A percentile compares a stretch with the other conserved stretches of the same genome.
Evolutionary conservation across 2,113 vertebrate species (phyloP).

Genomic region (Chloroceryle aenea): DNA sequence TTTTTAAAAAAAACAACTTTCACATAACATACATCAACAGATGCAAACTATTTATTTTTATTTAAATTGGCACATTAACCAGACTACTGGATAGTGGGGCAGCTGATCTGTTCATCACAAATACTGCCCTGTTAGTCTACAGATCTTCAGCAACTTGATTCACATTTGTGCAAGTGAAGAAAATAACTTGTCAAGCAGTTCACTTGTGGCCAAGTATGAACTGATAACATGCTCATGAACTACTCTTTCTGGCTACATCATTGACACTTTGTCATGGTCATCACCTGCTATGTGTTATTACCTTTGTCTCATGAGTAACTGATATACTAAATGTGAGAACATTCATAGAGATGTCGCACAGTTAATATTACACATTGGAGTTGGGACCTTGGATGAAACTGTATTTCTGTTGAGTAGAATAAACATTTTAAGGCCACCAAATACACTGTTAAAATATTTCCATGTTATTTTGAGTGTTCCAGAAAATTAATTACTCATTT

Average conservation of each 20-base stretch:
- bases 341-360: not conserved
- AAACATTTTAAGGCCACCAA: not conserved
- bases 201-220: not conserved
- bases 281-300: not conserved
- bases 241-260: not conserved
- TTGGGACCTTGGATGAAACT: not conserved
- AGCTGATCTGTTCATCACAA: not conserved
- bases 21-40: not conserved
- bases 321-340: not conserved
- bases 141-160: not conserved
- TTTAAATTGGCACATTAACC: not conserved
- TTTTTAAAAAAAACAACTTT: not conserved
- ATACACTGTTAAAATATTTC: not conserved
- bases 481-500: not conserved
- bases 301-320: not conserved
- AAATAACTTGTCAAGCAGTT: not conserved
- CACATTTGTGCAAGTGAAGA: not conserved
- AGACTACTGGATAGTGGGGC: not conserved
- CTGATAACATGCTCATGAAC: fast-evolving
- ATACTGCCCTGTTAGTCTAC: not conserved
- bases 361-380: not conserved
- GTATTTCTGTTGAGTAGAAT: not conserved
- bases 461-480: not conserved
- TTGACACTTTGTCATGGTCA: not conserved
- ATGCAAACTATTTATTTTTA: not conserved